Conservation (phyloP, 2,888 invertebrate species). For the Calameuta filiformis region DNA sequence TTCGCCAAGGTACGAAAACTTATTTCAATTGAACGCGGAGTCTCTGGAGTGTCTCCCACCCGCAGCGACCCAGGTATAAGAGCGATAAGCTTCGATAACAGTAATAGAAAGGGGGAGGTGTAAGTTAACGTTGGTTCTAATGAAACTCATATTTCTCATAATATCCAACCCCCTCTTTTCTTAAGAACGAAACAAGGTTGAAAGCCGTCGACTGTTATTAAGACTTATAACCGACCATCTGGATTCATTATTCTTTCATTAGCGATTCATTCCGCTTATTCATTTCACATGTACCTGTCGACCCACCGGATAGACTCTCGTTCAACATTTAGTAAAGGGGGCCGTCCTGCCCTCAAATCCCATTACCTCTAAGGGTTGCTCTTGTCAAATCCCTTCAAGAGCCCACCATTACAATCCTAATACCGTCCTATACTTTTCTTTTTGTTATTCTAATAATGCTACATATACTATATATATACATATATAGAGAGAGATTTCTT, state of each 20-base stretch:
- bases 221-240: conserved; percentile 22
- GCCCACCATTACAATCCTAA: not conserved
- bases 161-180: conserved; percentile 8
- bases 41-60: conserved; percentile 4
- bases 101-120: not conserved
- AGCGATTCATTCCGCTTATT: conserved; percentile 9
- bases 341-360: too few species aligned
- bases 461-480: too few species aligned
- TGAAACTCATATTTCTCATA: conserved; percentile 24
- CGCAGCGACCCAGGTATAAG: not conserved
- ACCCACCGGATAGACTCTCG: not conserved
- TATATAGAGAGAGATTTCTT: too few species aligned
- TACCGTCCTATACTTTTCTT: too few species aligned
- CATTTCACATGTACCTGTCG: not conserved
- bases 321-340: not conserved
- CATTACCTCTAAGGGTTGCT: not conserved
- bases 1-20: too few species aligned
- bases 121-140: conserved; percentile 3
- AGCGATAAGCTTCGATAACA: conserved; percentile 12
- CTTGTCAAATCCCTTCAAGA: not conserved
- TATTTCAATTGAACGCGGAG: not conserved
- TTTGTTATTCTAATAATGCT: too few species aligned
- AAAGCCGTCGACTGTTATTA: conserved; percentile 6
- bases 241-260: conserved; percentile 24
- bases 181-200: not conserved